Base-by-base conservation (phyloP, 2,888 invertebrate species). In the Trissolcus brochymenae region DNA sequence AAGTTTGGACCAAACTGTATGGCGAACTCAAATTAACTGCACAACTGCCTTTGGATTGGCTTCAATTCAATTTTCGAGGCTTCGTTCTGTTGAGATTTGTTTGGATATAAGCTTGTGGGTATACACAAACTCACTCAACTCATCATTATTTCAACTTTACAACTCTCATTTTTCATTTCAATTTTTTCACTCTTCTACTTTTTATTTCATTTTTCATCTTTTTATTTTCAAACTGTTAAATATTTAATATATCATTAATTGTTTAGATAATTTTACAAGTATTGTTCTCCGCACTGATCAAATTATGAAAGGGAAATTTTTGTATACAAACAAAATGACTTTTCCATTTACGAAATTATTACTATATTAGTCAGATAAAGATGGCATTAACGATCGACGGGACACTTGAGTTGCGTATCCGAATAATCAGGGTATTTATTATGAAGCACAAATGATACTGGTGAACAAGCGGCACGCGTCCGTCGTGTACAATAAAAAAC, bases 381-480 rank as follows among this genome's bases (percentile, higher is more conserved):
- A 61, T 65, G 57, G 19, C 25, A 19, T 35, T 54, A n/a, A 59
- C 40, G 49, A 65, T 41, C 60, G 49, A 59, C 46, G 54, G 13
- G 46, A 59, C 68, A 54, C 57, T 62, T 50, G 55, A 57, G 49
- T 40, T 66, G 55, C 65, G 65, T 72, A 55, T 72, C 17, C 19
- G 56, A 43, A 61, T 71, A 71, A 71, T 76, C 21, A 71, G 56
- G 46, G 61, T 65, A 56, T 71, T 76, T 71, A 76, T 61, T 73
- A 60, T 76, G 60, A 54, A 65, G 57, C 59, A 64, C 43, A 62
- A 62, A 67, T 72, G 71, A 76, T 66, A 67, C 50, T 68, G 51
- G 66, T 70, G 74, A 76, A 76, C 70, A 73, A 70, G 71, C 76
- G 71, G 54, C 62, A 68, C 74, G 72, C 67, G 77, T 54, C 73